Evolutionary conservation across 2,888 invertebrate genomes (phyloP), one percentile per base, ranked within the genome.

Genomic region (Leptinotarsa juncta): DNA sequence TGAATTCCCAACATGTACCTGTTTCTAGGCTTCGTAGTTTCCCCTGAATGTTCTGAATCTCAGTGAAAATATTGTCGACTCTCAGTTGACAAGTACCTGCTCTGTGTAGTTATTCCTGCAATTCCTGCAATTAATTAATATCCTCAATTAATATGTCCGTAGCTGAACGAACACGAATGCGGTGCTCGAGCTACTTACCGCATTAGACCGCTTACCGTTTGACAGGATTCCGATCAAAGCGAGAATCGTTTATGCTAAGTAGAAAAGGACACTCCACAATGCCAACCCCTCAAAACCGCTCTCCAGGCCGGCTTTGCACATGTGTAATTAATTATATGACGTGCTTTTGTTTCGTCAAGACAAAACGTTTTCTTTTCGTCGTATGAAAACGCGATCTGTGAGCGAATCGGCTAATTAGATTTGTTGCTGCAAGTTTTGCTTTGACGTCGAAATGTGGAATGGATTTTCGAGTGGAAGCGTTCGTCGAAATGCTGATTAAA

Each of bases 61-160:
- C 62, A 2, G 15, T 62, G n/a, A n/a, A 62, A 62, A 26, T 26
- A 62, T 42, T 26, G 26, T 26, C 15, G 42, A 18, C 16, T 32
- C n/a, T 5, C 18, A 20, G 20, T 23, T 57, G 16, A 23, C 26
- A 23, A 26, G 23, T 7, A 16, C 62, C n/a, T 4, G 69, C 57
- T 26, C 69, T 69, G n/a, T 73, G 73, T 70, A 78, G 74, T 69
- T 77, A 68, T 73, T 73, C 75, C 76, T n/a, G 73, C 75, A 68
- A 80, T 81, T 79, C 77, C 77, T 77, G 80, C 77, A 81, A 82
- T 81, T 82, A 82, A 81, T 82, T 80, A 81, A 79, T 77, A 77
- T 80, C 79, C 80, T 81, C 78, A 82, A 81, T 82, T 82, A 81
- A 80, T 81, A 80, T 77, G 79, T 75, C 77, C 71, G 80, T 70